Percentiles rank a stretch among this genome's conserved stretches.
Conservation (phyloP, 2,797 vertebrate genomes). For the Pteropus rufus region DNA sequence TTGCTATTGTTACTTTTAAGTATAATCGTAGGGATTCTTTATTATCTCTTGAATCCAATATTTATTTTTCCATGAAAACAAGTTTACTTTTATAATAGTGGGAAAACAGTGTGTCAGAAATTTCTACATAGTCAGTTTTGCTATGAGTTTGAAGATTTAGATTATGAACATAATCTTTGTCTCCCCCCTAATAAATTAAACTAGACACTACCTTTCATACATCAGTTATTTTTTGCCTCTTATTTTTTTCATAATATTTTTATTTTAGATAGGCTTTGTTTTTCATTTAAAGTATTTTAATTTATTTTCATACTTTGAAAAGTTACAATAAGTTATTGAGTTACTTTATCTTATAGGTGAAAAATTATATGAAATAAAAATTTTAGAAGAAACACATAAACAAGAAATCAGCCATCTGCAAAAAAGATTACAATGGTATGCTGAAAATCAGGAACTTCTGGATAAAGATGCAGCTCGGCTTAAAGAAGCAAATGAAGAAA, state of each 20-base stretch:
- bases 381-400: constrained; percentile 88
- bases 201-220: not conserved
- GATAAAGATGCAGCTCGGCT: constrained; percentile 90
- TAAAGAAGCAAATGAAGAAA: constrained; percentile 89
- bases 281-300: constrained; percentile 42
- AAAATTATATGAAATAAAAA: constrained; percentile 85
- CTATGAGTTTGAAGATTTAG: not conserved
- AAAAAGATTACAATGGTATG: constrained; percentile 91
- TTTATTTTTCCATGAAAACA: constrained; percentile 12
- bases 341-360: constrained; percentile 83
- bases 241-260: not conserved
- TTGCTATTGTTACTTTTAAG: constrained; percentile 17
- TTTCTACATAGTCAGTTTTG: not conserved
- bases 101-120: not conserved
- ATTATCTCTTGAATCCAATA: not conserved
- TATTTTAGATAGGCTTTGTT: not conserved
- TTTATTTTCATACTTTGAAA: constrained; percentile 51
- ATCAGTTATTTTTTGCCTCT: not conserved
- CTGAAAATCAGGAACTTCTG: constrained; percentile 93
- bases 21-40: not conserved
- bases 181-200: not conserved
- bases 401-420: constrained; percentile 88
- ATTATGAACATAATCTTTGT: not conserved
- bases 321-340: not conserved
- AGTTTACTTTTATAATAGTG: not conserved